These are phyloP conservation scores for Dipodomys ordii DNA, from an alignment of 2,113 vertebrate genomes.

Conservation along the genomic window DNA sequence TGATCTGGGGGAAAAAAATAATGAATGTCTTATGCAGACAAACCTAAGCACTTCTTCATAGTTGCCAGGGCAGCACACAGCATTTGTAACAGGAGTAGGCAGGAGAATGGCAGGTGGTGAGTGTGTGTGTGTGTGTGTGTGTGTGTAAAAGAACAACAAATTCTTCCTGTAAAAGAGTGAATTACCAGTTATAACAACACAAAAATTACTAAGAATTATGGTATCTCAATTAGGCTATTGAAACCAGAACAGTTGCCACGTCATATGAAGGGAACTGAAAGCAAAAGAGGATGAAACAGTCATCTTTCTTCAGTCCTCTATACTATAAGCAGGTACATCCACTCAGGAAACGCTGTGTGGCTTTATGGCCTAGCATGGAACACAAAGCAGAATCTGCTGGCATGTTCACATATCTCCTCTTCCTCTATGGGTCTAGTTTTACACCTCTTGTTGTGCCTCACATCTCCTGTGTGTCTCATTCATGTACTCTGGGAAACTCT, in stretches of 20 bases:
- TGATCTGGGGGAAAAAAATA: neutral
- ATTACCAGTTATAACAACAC: neutral
- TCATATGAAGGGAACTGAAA: neutral
- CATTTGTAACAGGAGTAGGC: neutral
- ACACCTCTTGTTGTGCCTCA: too few relatives aligned
- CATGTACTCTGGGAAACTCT: too few relatives aligned
- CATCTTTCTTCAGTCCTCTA: neutral
- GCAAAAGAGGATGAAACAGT: constrained; percentile 21
- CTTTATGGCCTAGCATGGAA: neutral
- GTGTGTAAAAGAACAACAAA: constrained; percentile 24
- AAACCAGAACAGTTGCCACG: neutral
- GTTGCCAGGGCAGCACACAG: neutral
- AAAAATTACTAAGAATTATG: neutral
- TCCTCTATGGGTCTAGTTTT: too few relatives aligned
- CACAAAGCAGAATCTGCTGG: neutral
- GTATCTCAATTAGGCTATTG: neutral
- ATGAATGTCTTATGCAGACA: neutral
- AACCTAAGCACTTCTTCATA: constrained; percentile 15
- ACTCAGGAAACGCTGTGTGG: neutral
- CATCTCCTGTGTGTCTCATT: too few relatives aligned
- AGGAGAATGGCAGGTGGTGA: neutral
- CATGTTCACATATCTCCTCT: neutral
- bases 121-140: neutral
- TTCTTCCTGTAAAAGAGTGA: constrained; percentile 3
- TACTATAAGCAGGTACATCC: neutral